Conservation (phyloP, 2,888 invertebrate species). For the Drosophila mimetica region DNA sequence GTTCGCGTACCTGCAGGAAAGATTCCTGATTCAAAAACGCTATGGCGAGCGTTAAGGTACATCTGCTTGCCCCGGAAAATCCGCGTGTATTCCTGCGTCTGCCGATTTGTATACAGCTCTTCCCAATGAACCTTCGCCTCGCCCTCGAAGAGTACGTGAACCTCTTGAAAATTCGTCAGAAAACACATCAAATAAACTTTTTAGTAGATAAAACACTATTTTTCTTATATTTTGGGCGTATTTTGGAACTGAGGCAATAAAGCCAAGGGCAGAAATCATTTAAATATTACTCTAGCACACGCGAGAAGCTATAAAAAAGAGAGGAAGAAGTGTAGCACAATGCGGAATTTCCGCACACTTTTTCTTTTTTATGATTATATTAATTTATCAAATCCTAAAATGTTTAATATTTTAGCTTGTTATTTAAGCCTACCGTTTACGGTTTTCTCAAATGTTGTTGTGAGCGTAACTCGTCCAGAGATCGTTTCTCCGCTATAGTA, state of each 20-base stretch:
- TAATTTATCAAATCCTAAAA: too few species aligned
- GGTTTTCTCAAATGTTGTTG: constrained; percentile 55
- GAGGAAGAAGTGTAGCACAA: constrained; percentile 19
- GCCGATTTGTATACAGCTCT: constrained; percentile 39
- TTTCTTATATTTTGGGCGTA: too few species aligned
- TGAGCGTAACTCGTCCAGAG: constrained; percentile 61
- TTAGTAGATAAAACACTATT: too few species aligned
- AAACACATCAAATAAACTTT: too few species aligned
- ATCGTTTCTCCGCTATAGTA: constrained; percentile 74
- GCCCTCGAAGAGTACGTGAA: constrained; percentile 65
- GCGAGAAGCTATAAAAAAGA: constrained; percentile 6
- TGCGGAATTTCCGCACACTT: too few species aligned
- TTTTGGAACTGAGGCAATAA: too few species aligned
- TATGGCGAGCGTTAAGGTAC: constrained; percentile 51
- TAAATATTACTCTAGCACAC: too few species aligned
- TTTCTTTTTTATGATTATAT: too few species aligned
- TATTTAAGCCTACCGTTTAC: constrained; percentile 57
- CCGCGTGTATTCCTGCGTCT: constrained; percentile 35
- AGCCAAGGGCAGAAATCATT: too few species aligned
- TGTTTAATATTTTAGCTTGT: too few species aligned
- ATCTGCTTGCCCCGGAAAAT: constrained; percentile 48
- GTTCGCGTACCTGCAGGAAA: constrained; percentile 83
- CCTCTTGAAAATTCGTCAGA: background rate
- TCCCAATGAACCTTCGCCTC: constrained; percentile 70
- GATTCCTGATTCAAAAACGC: constrained; percentile 52